Percentiles rank a stretch among this genome's conserved stretches.
Conservation (phyloP, 1,140 invertebrate genomes). For the Zaprionus gabonicus region DNA sequence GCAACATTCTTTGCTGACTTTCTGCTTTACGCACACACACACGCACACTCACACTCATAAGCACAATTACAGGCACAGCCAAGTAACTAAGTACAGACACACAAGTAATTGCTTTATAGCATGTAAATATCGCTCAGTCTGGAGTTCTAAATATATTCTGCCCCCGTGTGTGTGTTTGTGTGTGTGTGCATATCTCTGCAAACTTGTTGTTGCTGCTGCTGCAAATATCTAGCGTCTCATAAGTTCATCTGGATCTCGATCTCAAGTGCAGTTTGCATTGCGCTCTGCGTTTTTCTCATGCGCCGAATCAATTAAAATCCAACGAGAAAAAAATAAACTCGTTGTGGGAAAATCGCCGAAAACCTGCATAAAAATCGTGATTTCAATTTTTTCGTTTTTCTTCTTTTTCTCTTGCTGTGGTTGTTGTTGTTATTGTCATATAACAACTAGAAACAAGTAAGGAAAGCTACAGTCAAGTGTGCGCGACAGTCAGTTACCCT, state of each 20-base stretch:
- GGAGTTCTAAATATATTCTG: conserved; percentile 33
- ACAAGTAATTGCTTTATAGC: background rate
- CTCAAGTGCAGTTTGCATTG: conserved; percentile 69
- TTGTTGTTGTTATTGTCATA: conserved; percentile 33
- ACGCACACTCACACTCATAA: background rate
- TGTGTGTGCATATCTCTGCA: conserved; percentile 17
- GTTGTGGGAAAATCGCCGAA: conserved; percentile 79
- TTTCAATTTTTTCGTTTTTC: conserved; percentile 60
- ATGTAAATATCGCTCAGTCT: conserved; percentile 15
- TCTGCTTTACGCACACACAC: conserved; percentile 42
- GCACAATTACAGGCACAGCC: background rate
- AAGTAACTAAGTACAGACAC: background rate
- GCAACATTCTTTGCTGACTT: conserved; percentile 67
- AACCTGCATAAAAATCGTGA: conserved; percentile 78
- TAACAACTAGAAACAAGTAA: conserved; percentile 37
- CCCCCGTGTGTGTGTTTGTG: background rate
- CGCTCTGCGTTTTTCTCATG: conserved; percentile 67
- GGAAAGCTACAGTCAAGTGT: background rate
- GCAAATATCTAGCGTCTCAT: conserved; percentile 64
- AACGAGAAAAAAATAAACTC: conserved; percentile 73
- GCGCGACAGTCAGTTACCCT: background rate
- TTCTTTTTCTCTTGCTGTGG: conserved; percentile 19
- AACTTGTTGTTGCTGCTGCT: conserved; percentile 37
- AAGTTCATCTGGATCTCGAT: conserved; percentile 81
- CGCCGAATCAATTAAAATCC: conserved; percentile 73